phyloP scores from a whole-genome alignment of 2,888 invertebrate species.

The Caenorhabditis sulstoni region DNA sequence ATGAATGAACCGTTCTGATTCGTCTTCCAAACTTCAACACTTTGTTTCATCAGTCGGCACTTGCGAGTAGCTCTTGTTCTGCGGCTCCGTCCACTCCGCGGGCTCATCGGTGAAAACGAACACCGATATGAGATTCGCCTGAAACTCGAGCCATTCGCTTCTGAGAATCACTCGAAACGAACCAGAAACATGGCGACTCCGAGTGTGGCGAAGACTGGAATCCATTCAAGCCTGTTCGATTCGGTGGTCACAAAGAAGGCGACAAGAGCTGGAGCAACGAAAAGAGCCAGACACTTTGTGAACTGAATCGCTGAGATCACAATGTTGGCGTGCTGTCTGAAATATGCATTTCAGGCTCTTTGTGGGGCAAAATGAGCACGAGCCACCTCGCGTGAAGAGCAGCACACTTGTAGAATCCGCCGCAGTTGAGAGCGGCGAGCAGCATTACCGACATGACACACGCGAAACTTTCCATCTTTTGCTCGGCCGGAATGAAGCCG shows the following conservation, averaged over 20 bases:
- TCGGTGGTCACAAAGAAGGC: slow-evolving; percentile 65
- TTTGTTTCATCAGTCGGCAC: slow-evolving; percentile 37
- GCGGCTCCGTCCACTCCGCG: slow-evolving; percentile 47
- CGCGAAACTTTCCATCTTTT: slow-evolving; percentile 12
- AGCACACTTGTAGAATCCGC: slow-evolving; percentile 59
- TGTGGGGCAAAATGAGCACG: too few species aligned
- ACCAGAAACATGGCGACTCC: slow-evolving; percentile 37
- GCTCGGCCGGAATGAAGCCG: slow-evolving; percentile 39
- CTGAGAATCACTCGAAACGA: too few species aligned
- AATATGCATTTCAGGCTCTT: too few species aligned
- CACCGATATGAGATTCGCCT: slow-evolving; percentile 29
- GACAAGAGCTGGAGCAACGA: slow-evolving; percentile 69
- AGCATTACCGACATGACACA: slow-evolving; percentile 28
- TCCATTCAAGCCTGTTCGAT: slow-evolving; percentile 44
- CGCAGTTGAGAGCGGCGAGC: slow-evolving; percentile 43
- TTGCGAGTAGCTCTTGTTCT: slow-evolving; percentile 24
- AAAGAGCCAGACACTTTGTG: slow-evolving; percentile 71
- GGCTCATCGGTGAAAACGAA: slow-evolving; percentile 56
- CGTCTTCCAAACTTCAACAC: too few species aligned
- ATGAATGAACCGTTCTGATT: too few species aligned
- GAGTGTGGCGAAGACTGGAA: slow-evolving; percentile 39
- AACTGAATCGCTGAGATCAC: slow-evolving; percentile 71
- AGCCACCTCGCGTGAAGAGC: slow-evolving; percentile 37
- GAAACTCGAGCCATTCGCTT: too few species aligned
- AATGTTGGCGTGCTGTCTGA: slow-evolving; percentile 57